phyloP scores from a whole-genome alignment of 1,140 invertebrate species.

The Ceratosolen fusciceps region DNA sequence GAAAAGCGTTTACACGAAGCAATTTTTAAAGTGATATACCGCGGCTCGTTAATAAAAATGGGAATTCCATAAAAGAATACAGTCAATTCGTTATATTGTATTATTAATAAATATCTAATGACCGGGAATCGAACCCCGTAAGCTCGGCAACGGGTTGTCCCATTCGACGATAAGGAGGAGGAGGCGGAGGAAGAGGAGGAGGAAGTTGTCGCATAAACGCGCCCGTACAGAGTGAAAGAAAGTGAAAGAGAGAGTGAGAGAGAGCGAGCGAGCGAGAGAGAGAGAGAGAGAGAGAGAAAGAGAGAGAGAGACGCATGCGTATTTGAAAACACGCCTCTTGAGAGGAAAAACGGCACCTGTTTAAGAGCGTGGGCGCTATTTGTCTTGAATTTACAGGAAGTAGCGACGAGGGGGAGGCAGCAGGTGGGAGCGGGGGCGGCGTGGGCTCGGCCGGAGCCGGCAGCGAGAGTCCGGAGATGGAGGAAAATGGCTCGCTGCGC shows the following conservation, averaged over 20 bases:
- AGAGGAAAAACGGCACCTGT: background rate
- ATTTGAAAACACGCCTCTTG: no score
- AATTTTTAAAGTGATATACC: background rate
- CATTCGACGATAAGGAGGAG: no score
- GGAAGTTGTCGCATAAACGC: no score
- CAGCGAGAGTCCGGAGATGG: slow-evolving; percentile 62
- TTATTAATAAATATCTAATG: no score
- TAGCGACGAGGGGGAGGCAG: slow-evolving; percentile 68
- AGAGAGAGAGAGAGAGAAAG: background rate
- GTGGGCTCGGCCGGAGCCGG: slow-evolving; percentile 43
- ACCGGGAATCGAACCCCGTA: no score
- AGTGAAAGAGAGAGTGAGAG: background rate
- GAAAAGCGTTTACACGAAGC: background rate
- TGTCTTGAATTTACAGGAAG: slow-evolving; percentile 58
- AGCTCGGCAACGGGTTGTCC: no score
- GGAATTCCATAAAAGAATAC: no score
- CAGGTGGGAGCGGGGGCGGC: slow-evolving; percentile 53
- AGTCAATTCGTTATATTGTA: no score
- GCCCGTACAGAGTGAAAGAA: no score
- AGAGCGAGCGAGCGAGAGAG: background rate
- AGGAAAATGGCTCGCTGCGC: slow-evolving; percentile 62
- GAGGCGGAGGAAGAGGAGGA: no score
- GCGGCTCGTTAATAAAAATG: no score
- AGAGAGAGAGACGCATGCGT: background rate
- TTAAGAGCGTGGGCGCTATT: background rate